Base-by-base conservation (phyloP, 2,888 invertebrate species). In the Silvanus unidentatus region DNA sequence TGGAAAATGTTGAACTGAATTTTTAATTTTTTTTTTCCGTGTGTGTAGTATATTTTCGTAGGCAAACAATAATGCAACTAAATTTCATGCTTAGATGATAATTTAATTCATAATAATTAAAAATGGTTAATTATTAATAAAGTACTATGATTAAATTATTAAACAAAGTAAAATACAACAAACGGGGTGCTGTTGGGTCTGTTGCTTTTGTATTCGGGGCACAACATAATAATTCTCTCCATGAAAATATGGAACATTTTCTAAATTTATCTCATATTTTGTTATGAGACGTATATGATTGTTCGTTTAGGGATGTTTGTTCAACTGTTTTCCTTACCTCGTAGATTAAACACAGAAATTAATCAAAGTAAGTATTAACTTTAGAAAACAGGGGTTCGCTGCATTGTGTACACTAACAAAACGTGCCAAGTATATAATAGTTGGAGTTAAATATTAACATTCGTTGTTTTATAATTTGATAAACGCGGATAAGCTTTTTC, bases 291-390 rank as follows among this genome's bases (percentile, higher is more conserved):
- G 29, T 45, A 27, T 38, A 41, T 46, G 40, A 49, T 16, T 51
- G 53, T 47, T 52, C 43, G 40, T 47, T 49, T 51, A 44, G 42
- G 43, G 41, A 44, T 53, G 54, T 53, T 54, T 49, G 50, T 42
- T 45, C 44, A 40, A 44, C 40, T 52, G 52, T 52, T 54, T 52
- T 50, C 52, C 45, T 48, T 46, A 50, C 50, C 54, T 48, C 47
- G 39, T 41, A 54, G 45, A 53, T 52, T 54, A 54, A 54, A 54
- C 54, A 50, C 47, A 38, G 48, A 54, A 54, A 54, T 54, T 52
- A 54, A 54, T 54, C 54, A 53, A 50, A 54, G 52, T 49, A 49
- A 48, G 54, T 50, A 53, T 54, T 54, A 54, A 54, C 49, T 53
- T 50, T 48, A 40, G 44, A 47, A 49, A 45, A 45, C 45, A 37